These are phyloP conservation scores for Mallotus villosus DNA, from an alignment of 2,797 vertebrate genomes.

Conservation along the genomic window DNA sequence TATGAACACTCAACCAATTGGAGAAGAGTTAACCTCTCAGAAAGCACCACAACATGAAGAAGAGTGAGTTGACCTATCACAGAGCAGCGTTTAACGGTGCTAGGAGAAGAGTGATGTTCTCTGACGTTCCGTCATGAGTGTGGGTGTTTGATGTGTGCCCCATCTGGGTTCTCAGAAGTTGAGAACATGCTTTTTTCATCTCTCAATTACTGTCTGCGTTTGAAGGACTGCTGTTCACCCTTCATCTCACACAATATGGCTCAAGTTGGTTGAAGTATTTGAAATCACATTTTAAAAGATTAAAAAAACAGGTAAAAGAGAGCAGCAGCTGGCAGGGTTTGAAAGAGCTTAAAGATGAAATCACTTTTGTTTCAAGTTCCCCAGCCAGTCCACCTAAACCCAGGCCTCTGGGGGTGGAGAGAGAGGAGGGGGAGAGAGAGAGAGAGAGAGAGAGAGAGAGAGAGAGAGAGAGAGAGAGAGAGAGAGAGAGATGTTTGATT, in stretches of 20 bases:
- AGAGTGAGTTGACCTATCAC: constrained; percentile 29
- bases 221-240: constrained; percentile 88
- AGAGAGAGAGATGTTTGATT: constrained; percentile 92
- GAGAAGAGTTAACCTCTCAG: no score
- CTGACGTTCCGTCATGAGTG: constrained; percentile 49
- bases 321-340: constrained; percentile 89
- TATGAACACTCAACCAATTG: no score
- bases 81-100: constrained; percentile 57
- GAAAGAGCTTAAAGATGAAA: constrained; percentile 98
- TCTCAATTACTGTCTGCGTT: constrained; percentile 91
- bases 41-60: no score
- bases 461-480: constrained; percentile 61
- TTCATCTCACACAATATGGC: constrained; percentile 96
- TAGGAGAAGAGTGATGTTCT: constrained; percentile 44
- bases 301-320: constrained; percentile 76
- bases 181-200: constrained; percentile 73
- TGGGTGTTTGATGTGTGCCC: constrained; percentile 65
- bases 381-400: constrained; percentile 78
- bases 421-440: constrained; percentile 60
- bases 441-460: constrained; percentile 60
- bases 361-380: constrained; percentile 96
- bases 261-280: constrained; percentile 90
- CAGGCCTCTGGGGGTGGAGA: constrained; percentile 88
- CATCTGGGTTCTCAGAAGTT: constrained; percentile 66
- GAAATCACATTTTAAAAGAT: constrained; percentile 53